Percentiles rank a stretch among this genome's conserved stretches.
Evolutionary conservation across 1,140 invertebrate species (phyloP).

Genomic region (Thaumetopoea pityocampa): DNA sequence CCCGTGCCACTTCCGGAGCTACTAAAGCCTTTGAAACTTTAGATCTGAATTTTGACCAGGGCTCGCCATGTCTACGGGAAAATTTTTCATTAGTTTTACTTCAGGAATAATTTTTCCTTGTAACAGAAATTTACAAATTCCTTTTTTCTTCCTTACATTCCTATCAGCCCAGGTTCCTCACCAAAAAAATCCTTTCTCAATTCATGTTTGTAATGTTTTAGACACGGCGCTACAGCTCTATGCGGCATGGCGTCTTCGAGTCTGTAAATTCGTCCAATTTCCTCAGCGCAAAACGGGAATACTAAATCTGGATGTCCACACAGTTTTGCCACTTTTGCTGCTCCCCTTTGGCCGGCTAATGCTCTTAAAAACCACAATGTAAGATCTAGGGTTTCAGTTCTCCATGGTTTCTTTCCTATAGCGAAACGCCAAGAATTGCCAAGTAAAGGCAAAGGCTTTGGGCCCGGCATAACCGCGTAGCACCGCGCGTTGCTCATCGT

Average conservation of each 20-base stretch:
- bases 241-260: slow-evolving; percentile 86
- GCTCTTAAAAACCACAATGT: slow-evolving; percentile 57
- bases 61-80: slow-evolving; percentile 84
- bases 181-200: slow-evolving; percentile 85
- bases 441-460: slow-evolving; percentile 83
- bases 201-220: slow-evolving; percentile 86
- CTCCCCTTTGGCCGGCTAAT: slow-evolving; percentile 77
- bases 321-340: slow-evolving; percentile 84
- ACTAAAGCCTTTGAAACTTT: slow-evolving; percentile 91
- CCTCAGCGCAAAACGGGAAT: slow-evolving; percentile 86
- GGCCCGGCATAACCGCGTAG: slow-evolving; percentile 85
- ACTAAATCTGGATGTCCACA: slow-evolving; percentile 87
- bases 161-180: slow-evolving; percentile 84
- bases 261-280: slow-evolving; percentile 85
- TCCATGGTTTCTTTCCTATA: slow-evolving; percentile 58
- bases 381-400: slow-evolving; percentile 49
- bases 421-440: slow-evolving; percentile 90
- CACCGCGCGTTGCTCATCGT: slow-evolving; percentile 74
- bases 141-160: slow-evolving; percentile 79
- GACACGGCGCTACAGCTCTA: slow-evolving; percentile 86
- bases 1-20: slow-evolving; percentile 84
- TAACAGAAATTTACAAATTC: slow-evolving; percentile 1
- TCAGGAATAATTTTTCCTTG: neutral
- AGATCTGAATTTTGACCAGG: slow-evolving; percentile 87
- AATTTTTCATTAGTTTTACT: slow-evolving; percentile 8